Base-by-base conservation (phyloP, 2,888 invertebrate genomes). In the Trachelus iudaicus region DNA sequence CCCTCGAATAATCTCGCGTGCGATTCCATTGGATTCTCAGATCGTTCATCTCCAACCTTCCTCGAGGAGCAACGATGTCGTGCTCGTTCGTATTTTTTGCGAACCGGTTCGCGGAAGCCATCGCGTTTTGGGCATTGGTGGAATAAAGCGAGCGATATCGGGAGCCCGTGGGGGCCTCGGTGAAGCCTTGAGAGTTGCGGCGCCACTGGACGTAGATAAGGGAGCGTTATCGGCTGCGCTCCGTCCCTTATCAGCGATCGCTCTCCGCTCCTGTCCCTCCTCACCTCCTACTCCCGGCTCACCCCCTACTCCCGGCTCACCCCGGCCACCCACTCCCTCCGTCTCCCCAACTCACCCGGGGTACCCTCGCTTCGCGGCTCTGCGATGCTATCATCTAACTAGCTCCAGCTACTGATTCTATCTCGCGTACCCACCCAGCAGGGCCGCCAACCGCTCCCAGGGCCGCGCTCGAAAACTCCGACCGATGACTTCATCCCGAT, bases 331-430 rank as follows among this genome's bases (percentile, higher is more conserved):
- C 82, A 75, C 81, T 83, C 85, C 83, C 82, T 83, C 82, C 81
- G 78, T 78, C 76, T 76, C 82, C 81, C 82, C 76, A 80, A 79
- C 82, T 83, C 83, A 82, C 82, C 83, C 85, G 84, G 85, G 81
- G 79, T 85, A 84, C 83, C 88, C 87, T 86, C 86, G 88, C 82
- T 84, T 85, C 88, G 87, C 88, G 87, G 91, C 92, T 92, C 92
- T 89, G 91, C 92, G 93, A 93, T 93, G 90, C 91, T 93, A 93
- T 93, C 93, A 90, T 89, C 92, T 93, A 93, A 93, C 93, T 93
- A 93, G 93, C 93, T 93, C 93, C 93, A 92, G 92, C 92, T 92
- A 91, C 91, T 91, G 93, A 93, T 93, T 92, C 90, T 92, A 93
- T 93, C 93, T 90, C 86, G 78, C 85, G 86, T 88, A 89, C 88